phyloP scores from a whole-genome alignment of 2,888 invertebrate genomes.

The Hetaerina titia region DNA sequence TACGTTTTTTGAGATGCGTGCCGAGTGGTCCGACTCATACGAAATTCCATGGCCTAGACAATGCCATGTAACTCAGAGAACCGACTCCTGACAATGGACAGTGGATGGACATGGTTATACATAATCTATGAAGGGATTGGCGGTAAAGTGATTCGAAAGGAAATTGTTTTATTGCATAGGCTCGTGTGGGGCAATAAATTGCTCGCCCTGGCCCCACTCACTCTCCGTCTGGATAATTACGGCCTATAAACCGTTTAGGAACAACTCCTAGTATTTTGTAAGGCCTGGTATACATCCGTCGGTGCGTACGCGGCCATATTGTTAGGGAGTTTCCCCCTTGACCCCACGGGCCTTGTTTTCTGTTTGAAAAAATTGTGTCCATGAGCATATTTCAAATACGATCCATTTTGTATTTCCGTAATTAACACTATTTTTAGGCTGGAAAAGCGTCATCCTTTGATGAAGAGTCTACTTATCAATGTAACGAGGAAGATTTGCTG shows the following conservation, averaged over 20 bases:
- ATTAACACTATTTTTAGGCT: neutral
- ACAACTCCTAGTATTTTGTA: neutral
- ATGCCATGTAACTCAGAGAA: neutral
- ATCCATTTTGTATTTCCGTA: neutral
- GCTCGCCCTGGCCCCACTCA: neutral
- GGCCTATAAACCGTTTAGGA: constrained; percentile 27
- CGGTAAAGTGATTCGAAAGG: neutral
- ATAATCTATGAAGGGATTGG: neutral
- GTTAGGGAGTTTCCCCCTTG: neutral
- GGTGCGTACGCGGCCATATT: neutral
- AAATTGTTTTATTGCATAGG: constrained; percentile 33
- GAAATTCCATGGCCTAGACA: neutral
- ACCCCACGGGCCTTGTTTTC: neutral
- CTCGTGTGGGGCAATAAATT: neutral
- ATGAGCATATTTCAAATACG: neutral
- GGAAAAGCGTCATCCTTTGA: neutral
- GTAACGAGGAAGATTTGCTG: neutral
- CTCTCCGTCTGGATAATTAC: neutral
- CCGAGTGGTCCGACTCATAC: neutral
- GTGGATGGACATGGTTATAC: neutral
- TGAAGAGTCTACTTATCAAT: neutral
- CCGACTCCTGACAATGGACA: neutral
- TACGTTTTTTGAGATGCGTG: neutral
- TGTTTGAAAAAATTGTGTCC: neutral
- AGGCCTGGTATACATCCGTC: neutral